Evolutionary conservation across 1,140 invertebrate species (phyloP), one percentile per base, ranked within the genome.

Genomic region (Tetramorium simillimum): DNA sequence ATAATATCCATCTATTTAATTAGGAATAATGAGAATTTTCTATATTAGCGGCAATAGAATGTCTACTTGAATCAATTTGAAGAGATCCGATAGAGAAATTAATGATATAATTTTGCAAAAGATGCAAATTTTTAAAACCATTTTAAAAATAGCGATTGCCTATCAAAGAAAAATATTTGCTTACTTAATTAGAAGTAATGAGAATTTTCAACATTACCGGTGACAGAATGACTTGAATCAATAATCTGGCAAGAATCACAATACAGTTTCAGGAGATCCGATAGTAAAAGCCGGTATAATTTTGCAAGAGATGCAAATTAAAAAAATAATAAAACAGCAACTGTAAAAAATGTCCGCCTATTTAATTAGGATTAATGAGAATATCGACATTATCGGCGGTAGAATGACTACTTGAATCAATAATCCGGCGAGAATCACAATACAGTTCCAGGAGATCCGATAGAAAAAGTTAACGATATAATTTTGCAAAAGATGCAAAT

Each of bases 381-480:
- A 62, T 21, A 33, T 65, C 40, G 9, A 77, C 24, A 28, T 78
- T 33, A 63, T 0, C 43, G 10, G 24, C 37, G 33, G 62, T 53
- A 37, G 18, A 56, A 75, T 2, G n/a, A 40, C 2, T 70, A 37
- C 21, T 43, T 24, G 56, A 33, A 51, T 43, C n/a, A 67, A 51
- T 60, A 56, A 33, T 58, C 58, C 65, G 49, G 53, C 51, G 21
- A 53, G 49, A 72, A 56, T 88, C 37, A 77, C 21, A 49, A 53
- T 85, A 18, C 3, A 51, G 12, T 80, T 62, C 18, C 9, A 40
- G 18, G 56, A 53, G 24, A 88, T 73, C 18, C 33, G 12, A 78
- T 43, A 70, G 37, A 16, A 72, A 85, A 16, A n/a, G n/a, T n/a
- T n/a, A n/a, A n/a, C n/a, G n/a, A 16, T 75, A 28, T 28, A 28